Conservation (phyloP, 1,140 invertebrate species). For the Tetragnatha versicolor region DNA sequence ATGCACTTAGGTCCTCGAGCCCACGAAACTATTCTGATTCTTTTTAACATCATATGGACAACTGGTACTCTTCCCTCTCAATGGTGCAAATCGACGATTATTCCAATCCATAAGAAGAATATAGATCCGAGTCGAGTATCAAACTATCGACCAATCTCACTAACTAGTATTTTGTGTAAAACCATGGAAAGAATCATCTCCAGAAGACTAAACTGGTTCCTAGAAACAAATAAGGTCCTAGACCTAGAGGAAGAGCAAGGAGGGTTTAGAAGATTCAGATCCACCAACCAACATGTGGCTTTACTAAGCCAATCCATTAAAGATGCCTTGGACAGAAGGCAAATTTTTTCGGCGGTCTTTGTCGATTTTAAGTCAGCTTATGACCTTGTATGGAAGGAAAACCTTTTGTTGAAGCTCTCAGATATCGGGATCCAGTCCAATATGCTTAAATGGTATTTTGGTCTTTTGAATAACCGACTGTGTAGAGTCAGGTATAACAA, state of each 20-base stretch:
- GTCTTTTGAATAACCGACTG: too few species aligned
- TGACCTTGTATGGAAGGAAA: conserved; percentile 15
- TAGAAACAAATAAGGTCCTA: background rate
- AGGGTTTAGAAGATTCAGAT: background rate
- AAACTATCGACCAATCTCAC: background rate
- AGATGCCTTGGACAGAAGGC: background rate
- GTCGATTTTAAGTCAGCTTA: conserved; percentile 6
- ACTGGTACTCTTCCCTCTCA: background rate
- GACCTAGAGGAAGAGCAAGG: background rate
- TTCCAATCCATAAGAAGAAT: conserved; percentile 9
- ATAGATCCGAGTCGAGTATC: background rate
- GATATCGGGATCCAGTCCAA: too few species aligned
- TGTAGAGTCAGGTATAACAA: too few species aligned
- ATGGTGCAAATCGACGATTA: background rate
- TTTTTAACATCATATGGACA: conserved; percentile 13
- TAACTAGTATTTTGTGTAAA: background rate
- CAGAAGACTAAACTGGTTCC: conserved; percentile 3
- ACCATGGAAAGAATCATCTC: conserved; percentile 23
- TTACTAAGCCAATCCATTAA: conserved; percentile 13
- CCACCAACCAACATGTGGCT: background rate
- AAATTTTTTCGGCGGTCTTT: background rate
- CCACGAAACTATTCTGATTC: background rate
- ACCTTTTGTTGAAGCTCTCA: conserved; percentile 1
- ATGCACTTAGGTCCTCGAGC: too few species aligned
- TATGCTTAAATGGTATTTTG: too few species aligned